Evolutionary conservation across 2,113 vertebrate genomes (phyloP).

Genomic region (Dendrocopos noguchii): DNA sequence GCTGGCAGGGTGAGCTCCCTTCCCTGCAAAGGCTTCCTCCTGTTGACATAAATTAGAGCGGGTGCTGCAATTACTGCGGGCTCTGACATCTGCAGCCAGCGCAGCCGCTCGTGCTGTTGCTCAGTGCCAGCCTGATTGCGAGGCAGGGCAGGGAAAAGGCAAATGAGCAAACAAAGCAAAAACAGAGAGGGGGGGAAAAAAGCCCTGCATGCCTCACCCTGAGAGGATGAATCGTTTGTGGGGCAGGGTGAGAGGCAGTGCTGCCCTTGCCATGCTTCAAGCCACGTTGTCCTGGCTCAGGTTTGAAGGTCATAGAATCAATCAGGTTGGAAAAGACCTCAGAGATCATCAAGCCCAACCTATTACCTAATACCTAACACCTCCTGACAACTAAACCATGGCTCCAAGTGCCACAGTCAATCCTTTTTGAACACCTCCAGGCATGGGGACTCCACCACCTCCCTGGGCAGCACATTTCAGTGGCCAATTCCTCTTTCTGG

Average conservation of each 20-base stretch:
- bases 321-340: too few relatives aligned
- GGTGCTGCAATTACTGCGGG: not conserved
- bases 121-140: slow-evolving; percentile 8
- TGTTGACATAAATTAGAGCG: not conserved
- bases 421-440: too few relatives aligned
- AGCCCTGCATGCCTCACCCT: not conserved
- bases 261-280: not conserved
- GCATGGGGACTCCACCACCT: too few relatives aligned
- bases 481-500: too few relatives aligned
- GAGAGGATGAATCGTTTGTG: not conserved
- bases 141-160: not conserved
- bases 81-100: slow-evolving; percentile 12
- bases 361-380: too few relatives aligned
- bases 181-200: not conserved
- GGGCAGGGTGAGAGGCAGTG: not conserved
- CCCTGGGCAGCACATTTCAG: too few relatives aligned
- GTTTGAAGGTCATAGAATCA: not conserved
- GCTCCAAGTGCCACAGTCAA: too few relatives aligned
- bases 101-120: not conserved
- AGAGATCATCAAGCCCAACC: too few relatives aligned
- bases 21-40: not conserved
- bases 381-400: too few relatives aligned
- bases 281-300: not conserved
- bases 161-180: not conserved
- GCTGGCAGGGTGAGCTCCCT: not conserved